A percentile compares a stretch with the other conserved stretches of the same genome.
These are phyloP conservation scores for Phataginus tetradactyla DNA, from an alignment of 2,797 vertebrate genomes.

Conservation along the genomic window DNA sequence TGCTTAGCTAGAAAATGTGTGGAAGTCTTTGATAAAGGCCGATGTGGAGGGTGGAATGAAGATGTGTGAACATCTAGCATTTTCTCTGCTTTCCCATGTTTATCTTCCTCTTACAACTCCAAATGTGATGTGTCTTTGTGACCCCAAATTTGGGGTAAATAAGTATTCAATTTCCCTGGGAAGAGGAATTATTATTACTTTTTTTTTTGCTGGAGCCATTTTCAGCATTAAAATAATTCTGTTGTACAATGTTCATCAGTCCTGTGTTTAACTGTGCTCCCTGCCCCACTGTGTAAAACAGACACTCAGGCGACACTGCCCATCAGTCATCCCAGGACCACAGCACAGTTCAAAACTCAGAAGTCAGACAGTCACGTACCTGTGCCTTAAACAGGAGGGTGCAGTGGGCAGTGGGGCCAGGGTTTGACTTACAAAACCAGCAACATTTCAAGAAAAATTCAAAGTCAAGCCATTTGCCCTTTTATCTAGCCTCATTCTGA, in stretches of 20 bases:
- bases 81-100: conserved; percentile 1
- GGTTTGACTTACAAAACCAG: background rate
- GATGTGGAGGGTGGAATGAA: background rate
- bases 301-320: fast-evolving
- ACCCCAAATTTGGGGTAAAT: background rate
- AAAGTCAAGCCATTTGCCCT: background rate
- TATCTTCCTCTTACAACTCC: background rate
- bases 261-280: background rate
- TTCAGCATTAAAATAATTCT: conserved; percentile 22
- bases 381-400: background rate
- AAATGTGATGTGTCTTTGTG: background rate
- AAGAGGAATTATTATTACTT: background rate
- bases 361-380: background rate
- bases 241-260: background rate
- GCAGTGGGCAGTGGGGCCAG: background rate
- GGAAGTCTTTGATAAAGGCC: background rate
- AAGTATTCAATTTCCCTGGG: background rate
- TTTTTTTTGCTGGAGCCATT: background rate
- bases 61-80: background rate
- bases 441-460: background rate
- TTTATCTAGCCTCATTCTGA: background rate
- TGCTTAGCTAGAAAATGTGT: background rate
- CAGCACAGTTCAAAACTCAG: background rate
- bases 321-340: background rate
- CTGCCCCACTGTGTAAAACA: background rate